Evolutionary conservation across 2,888 invertebrate species (phyloP).

Genomic region (Amphiduros pacificus): DNA sequence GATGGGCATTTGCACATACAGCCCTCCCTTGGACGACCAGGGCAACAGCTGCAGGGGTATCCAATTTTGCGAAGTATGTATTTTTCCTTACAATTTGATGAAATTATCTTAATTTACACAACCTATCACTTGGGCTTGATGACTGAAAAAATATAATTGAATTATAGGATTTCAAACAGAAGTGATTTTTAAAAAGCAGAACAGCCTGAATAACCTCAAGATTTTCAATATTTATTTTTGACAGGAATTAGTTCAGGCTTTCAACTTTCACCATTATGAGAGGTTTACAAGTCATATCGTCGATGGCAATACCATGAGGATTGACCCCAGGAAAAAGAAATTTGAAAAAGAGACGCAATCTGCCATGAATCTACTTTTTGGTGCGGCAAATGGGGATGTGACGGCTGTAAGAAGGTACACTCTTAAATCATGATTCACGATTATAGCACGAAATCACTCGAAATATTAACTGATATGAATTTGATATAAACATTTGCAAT

Average conservation of each 20-base stretch:
- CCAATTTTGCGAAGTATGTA: constrained; percentile 33
- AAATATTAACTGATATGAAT: too few relatives aligned
- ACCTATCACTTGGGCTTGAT: too few relatives aligned
- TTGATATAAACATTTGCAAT: too few relatives aligned
- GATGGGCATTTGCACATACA: constrained; percentile 37
- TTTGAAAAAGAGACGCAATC: constrained; percentile 20
- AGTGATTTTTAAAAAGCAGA: too few relatives aligned
- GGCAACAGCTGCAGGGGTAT: constrained; percentile 67
- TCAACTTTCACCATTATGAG: constrained; percentile 96
- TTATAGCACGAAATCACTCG: too few relatives aligned
- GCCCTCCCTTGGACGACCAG: constrained; percentile 34
- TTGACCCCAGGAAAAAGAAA: constrained; percentile 8
- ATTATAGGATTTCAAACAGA: too few relatives aligned
- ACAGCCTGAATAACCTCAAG: too few relatives aligned
- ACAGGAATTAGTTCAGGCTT: constrained; percentile 81
- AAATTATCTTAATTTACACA: too few relatives aligned
- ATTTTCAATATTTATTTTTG: too few relatives aligned
- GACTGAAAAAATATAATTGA: too few relatives aligned
- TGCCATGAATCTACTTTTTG: constrained; percentile 29
- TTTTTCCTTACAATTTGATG: too few relatives aligned
- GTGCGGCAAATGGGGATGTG: constrained; percentile 33
- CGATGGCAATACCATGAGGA: background rate
- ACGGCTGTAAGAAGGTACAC: constrained; percentile 27
- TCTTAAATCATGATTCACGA: background rate
- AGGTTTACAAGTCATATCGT: constrained; percentile 76